Conservation (phyloP, 2,888 invertebrate genomes). For the Cerastis leucographa region DNA sequence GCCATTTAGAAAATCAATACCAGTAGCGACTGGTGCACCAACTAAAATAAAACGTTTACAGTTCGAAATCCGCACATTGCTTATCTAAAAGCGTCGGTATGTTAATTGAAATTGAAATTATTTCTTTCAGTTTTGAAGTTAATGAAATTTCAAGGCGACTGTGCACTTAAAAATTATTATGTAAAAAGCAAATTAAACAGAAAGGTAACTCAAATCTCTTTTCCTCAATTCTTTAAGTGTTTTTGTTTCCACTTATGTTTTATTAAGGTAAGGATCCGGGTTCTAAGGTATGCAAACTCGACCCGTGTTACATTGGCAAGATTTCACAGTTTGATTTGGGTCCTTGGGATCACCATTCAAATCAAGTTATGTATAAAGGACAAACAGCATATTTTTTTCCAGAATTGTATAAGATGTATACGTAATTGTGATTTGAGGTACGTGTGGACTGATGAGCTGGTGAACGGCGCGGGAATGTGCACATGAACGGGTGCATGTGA, state of each 20-base stretch:
- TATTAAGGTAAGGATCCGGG: conserved; percentile 6
- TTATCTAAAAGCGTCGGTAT: conserved; percentile 10
- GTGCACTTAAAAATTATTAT: conserved; percentile 3
- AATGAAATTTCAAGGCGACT: conserved; percentile 14
- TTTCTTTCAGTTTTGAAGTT: conserved; percentile 9
- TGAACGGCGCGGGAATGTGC: not conserved
- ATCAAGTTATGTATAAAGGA: not conserved
- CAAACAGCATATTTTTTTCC: not conserved
- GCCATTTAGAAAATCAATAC: conserved; percentile 35
- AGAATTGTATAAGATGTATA: not conserved
- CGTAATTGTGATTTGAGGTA: not conserved
- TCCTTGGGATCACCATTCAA: conserved; percentile 4
- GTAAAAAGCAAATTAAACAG: conserved; percentile 19
- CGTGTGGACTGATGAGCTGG: not conserved
- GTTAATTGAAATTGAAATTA: conserved; percentile 12
- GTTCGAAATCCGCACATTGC: not conserved
- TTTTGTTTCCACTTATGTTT: conserved; percentile 24
- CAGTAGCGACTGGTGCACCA: conserved; percentile 12
- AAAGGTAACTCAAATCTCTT: not conserved
- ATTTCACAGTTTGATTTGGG: conserved; percentile 13
- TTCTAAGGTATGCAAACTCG: conserved; percentile 8
- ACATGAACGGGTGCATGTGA: not conserved
- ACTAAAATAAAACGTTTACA: not conserved
- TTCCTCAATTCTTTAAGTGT: conserved; percentile 5
- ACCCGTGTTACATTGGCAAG: conserved; percentile 12